Evolutionary conservation across 2,113 vertebrate genomes (phyloP), one percentile per base, ranked within the genome.

Genomic region (Oenanthe melanoleuca): DNA sequence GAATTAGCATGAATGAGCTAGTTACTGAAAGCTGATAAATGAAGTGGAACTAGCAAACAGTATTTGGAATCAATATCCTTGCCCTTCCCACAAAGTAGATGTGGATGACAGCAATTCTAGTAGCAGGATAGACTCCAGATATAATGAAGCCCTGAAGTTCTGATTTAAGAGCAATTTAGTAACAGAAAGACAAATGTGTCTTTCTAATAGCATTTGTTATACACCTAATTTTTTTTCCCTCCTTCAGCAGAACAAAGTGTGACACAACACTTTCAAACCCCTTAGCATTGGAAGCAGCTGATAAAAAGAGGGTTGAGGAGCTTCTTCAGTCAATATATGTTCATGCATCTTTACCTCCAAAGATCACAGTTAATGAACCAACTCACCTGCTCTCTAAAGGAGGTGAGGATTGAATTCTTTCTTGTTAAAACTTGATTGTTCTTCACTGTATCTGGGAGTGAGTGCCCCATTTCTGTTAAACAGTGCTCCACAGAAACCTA

Each of bases 181-280:
- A 64, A 72, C 12, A 59, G 40, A 64, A 85, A 67, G 40, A 69
- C 44, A 61, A 44, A 17, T 25, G 4, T 73, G 20, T 66, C 47
- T 49, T 49, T 49, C 25, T 70, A 56, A 69, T 55, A 2, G 0
- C 80, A 38, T 75, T 77, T 86, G 8, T 66, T 63, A 37, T 9
- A 11, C 1, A 31, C 33, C 6, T 57, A 11, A 23, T 34, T 33
- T 49, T 69, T 73, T n/a, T 50, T 24, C 49, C 3, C 5, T 25
- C 18, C 33, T 6, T 26, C 19, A 87, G 64, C 55, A 98, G 98
- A 97, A 60, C 49, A 52, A 97, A 97, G 37, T 94, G 98, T 88
- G 66, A 98, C 91, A 97, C 95, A 89, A 98, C 97, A 5, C 97
- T 98, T 91, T 98, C 97, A 86, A 99, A 99, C 82, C 98, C 98